phyloP scores from a whole-genome alignment of 2,888 invertebrate species.

The Drymonia ruficornis region DNA sequence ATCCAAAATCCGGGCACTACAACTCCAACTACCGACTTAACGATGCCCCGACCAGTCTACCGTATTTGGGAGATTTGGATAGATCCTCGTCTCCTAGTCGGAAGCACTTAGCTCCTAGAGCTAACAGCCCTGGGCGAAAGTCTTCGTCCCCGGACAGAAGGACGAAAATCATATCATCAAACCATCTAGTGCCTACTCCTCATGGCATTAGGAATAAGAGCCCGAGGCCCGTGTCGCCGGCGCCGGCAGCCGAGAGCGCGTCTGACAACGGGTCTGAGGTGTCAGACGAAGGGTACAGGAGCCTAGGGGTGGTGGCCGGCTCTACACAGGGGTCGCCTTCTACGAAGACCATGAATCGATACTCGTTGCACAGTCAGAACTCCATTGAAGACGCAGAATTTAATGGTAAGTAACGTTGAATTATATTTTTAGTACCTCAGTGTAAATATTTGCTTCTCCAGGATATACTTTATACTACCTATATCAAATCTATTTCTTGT shows the following conservation, averaged over 20 bases:
- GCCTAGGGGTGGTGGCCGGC: slow-evolving; percentile 87
- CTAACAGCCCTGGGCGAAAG: slow-evolving; percentile 68
- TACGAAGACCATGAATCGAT: slow-evolving; percentile 85
- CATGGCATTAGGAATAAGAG: slow-evolving; percentile 72
- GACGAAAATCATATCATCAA: slow-evolving; percentile 65
- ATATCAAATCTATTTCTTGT: too few relatives aligned
- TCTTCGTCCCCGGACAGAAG: slow-evolving; percentile 76
- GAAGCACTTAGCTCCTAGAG: slow-evolving; percentile 58
- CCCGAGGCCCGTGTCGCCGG: slow-evolving; percentile 82
- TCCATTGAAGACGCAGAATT: slow-evolving; percentile 90
- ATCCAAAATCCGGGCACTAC: slow-evolving; percentile 63
- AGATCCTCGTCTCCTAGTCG: slow-evolving; percentile 69
- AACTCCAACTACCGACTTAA: slow-evolving; percentile 65
- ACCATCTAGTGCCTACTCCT: slow-evolving; percentile 80
- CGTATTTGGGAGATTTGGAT: slow-evolving; percentile 71
- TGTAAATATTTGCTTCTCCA: too few relatives aligned
- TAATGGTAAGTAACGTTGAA: slow-evolving; percentile 87
- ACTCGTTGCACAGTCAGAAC: slow-evolving; percentile 89
- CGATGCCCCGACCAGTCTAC: slow-evolving; percentile 66
- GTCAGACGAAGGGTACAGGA: slow-evolving; percentile 93
- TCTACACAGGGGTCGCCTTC: slow-evolving; percentile 79
- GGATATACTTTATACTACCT: too few relatives aligned
- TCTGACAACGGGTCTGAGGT: slow-evolving; percentile 94
- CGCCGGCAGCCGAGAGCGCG: slow-evolving; percentile 84
- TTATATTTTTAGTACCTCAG: too few relatives aligned